These are phyloP conservation scores for Diploptera punctata DNA, from an alignment of 2,888 invertebrate species.

Conservation along the genomic window DNA sequence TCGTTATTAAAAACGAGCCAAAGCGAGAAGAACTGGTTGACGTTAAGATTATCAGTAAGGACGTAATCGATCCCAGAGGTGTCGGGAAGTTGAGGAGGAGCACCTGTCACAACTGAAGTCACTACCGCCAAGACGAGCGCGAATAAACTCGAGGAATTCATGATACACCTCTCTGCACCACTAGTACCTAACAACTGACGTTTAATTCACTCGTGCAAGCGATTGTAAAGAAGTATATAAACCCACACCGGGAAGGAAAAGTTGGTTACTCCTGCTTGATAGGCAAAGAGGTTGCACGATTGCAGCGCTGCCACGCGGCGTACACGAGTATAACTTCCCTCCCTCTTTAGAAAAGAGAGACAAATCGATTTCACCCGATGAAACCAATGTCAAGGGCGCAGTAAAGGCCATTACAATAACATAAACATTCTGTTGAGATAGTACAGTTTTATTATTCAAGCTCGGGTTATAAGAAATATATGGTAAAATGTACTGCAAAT, in stretches of 20 bases:
- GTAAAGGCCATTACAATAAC: not conserved
- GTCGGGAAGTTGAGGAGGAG: conserved; percentile 53
- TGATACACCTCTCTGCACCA: not conserved
- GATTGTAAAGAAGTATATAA: not conserved
- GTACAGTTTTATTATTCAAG: no score
- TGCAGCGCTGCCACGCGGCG: conserved; percentile 26
- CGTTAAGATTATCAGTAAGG: conserved; percentile 57
- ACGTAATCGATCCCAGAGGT: conserved; percentile 59
- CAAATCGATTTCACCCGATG: conserved; percentile 6
- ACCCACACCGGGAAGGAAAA: not conserved
- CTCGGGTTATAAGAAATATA: no score
- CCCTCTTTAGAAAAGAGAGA: not conserved
- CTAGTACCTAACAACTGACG: not conserved
- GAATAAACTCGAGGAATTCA: not conserved
- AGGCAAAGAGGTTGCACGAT: conserved; percentile 12
- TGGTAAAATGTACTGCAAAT: no score
- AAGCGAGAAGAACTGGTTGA: conserved; percentile 60
- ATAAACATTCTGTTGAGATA: no score
- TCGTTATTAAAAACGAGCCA: conserved; percentile 62
- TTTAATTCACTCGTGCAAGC: not conserved
- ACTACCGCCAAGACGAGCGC: not conserved
- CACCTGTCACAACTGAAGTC: conserved; percentile 2
- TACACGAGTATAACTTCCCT: not conserved
- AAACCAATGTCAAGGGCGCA: conserved; percentile 24
- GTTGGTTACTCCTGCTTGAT: not conserved